A percentile compares a stretch with the other conserved stretches of the same genome.
phyloP scores from a whole-genome alignment of 2,797 vertebrate genomes.

The Gymnocypris eckloni region DNA sequence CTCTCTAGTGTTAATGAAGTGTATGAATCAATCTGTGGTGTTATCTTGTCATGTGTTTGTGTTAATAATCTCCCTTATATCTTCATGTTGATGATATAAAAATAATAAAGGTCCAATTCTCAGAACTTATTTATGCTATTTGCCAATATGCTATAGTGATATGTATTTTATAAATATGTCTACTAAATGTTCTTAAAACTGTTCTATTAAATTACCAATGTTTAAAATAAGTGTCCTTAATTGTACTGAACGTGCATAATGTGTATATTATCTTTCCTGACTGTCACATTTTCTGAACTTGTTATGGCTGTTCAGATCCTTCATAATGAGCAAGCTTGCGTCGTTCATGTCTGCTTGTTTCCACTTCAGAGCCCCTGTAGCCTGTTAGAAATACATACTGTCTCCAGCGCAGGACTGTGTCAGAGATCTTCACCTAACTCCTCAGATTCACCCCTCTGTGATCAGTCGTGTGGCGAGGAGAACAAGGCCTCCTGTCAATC shows the following conservation, averaged over 20 bases:
- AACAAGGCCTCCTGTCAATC: slow-evolving; percentile 28
- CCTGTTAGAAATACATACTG: not conserved
- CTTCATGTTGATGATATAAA: not conserved
- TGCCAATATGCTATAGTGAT: not conserved
- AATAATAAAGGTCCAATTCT: not conserved
- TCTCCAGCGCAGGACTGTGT: not conserved
- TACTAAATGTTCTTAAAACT: not conserved
- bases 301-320: not conserved
- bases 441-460: not conserved
- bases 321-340: not conserved
- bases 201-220: not conserved
- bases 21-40: not conserved
- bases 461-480: slow-evolving; percentile 15
- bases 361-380: not conserved
- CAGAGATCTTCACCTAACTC: not conserved
- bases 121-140: not conserved
- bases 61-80: no score
- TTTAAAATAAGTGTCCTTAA: not conserved
- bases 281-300: not conserved
- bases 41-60: not conserved
- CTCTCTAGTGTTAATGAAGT: slow-evolving; percentile 36
- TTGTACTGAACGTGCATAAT: not conserved
- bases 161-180: not conserved
- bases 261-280: not conserved
- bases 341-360: not conserved